Evolutionary conservation across 2,888 invertebrate genomes (phyloP).

Genomic region (Linnaemya tessellans): DNA sequence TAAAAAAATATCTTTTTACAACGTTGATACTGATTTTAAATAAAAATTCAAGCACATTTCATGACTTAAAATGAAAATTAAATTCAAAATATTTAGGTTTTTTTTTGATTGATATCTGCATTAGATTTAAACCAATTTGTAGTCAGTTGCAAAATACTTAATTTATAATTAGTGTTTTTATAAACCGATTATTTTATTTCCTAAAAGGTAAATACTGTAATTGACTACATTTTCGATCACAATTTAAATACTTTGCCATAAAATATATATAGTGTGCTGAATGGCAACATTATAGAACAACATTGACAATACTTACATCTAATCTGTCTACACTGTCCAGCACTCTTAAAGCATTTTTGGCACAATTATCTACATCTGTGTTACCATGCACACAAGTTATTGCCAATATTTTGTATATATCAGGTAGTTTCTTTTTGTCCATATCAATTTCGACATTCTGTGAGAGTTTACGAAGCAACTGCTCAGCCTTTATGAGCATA

Average conservation of each 20-base stretch:
- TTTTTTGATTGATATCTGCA: too few species aligned
- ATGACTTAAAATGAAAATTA: too few species aligned
- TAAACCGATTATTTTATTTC: too few species aligned
- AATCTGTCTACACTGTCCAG: conserved; percentile 85
- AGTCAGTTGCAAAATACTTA: too few species aligned
- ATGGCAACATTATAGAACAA: background rate
- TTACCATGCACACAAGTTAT: conserved; percentile 91
- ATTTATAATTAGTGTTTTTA: too few species aligned
- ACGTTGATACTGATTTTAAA: too few species aligned
- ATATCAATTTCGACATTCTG: conserved; percentile 14
- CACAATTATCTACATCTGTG: conserved; percentile 87
- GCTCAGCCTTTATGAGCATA: conserved; percentile 85
- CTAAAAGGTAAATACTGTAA: too few species aligned
- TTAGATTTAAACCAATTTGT: too few species aligned
- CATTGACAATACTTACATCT: conserved; percentile 84
- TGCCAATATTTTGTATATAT: conserved; percentile 84
- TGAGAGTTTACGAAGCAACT: conserved; percentile 65
- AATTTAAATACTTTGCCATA: background rate
- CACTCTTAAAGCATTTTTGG: conserved; percentile 87
- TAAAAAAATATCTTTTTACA: too few species aligned
- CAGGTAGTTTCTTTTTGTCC: conserved; percentile 39
- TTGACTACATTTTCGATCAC: background rate
- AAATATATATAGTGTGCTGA: background rate
- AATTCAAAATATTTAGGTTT: too few species aligned
- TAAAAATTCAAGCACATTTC: too few species aligned